These are phyloP conservation scores for Papilio polyxenes DNA, from an alignment of 1,140 invertebrate species.

Conservation along the genomic window DNA sequence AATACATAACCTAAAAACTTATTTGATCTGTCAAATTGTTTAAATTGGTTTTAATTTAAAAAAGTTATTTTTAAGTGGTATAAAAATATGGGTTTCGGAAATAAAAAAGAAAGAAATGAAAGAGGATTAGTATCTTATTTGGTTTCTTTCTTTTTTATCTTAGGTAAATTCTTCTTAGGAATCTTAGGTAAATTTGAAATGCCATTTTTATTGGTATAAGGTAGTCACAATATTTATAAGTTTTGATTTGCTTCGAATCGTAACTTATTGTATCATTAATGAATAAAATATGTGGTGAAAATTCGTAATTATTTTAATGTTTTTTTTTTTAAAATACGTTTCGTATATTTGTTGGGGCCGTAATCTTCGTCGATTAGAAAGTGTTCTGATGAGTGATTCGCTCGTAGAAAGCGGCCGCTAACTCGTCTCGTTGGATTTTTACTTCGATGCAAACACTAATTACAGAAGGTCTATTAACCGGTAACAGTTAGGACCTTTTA, in stretches of 20 bases:
- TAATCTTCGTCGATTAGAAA: conserved; percentile 72
- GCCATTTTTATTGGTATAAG: background rate
- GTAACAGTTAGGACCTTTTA: conserved; percentile 14
- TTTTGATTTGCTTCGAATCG: background rate
- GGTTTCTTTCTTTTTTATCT: no score
- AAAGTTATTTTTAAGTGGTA: background rate
- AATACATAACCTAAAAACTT: background rate
- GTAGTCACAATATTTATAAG: no score
- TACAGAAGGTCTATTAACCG: conserved; percentile 53
- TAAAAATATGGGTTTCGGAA: background rate
- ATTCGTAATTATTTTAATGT: conserved; percentile 25
- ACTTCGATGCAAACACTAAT: conserved; percentile 64
- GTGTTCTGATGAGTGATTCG: conserved; percentile 75
- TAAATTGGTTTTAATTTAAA: background rate
- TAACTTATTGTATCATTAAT: background rate
- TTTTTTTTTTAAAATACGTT: conserved; percentile 40
- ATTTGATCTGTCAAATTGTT: background rate
- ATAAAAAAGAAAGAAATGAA: background rate
- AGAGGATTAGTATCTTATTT: no score
- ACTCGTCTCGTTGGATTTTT: conserved; percentile 59
- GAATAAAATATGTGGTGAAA: background rate
- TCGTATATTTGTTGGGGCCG: conserved; percentile 56
- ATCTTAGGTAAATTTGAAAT: background rate
- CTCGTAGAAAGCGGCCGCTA: conserved; percentile 71
- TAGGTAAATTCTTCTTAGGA: no score